Conservation (phyloP, 2,113 vertebrate species). For the Poeciliopsis turrubarensis region DNA sequence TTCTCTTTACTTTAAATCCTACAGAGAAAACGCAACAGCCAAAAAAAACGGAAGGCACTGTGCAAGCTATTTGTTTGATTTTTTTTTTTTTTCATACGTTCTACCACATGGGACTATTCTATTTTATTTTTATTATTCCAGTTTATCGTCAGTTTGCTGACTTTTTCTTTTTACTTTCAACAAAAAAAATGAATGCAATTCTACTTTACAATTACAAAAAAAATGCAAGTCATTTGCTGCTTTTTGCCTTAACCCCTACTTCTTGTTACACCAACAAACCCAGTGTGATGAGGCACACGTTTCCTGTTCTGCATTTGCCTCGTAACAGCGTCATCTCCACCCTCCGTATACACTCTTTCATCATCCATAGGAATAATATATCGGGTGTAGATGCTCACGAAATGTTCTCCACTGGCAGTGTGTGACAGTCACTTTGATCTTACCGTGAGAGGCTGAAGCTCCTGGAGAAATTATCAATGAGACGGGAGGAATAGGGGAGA, state of each 20-base stretch:
- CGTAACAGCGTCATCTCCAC: conserved; percentile 68
- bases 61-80: conserved; percentile 25
- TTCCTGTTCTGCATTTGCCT: conserved; percentile 65
- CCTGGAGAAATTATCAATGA: conserved; percentile 82
- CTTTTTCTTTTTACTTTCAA: neutral
- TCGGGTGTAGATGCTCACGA: conserved; percentile 69
- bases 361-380: conserved; percentile 76
- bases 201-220: neutral
- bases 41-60: conserved; percentile 19
- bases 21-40: conserved; percentile 34
- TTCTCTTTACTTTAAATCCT: conserved; percentile 29
- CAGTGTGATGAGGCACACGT: conserved; percentile 40
- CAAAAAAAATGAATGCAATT: neutral
- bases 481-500: conserved; percentile 52
- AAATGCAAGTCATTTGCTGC: neutral
- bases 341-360: conserved; percentile 65
- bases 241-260: conserved; percentile 13
- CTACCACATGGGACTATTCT: conserved; percentile 1
- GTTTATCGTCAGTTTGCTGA: neutral
- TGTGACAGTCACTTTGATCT: conserved; percentile 82
- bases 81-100: conserved; percentile 10
- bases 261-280: conserved; percentile 53
- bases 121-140: neutral
- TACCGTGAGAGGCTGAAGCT: conserved; percentile 71
- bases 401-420: conserved; percentile 69